These are phyloP conservation scores for Pogonocherus hispidulus DNA, from an alignment of 2,888 invertebrate species.

Conservation along the genomic window DNA sequence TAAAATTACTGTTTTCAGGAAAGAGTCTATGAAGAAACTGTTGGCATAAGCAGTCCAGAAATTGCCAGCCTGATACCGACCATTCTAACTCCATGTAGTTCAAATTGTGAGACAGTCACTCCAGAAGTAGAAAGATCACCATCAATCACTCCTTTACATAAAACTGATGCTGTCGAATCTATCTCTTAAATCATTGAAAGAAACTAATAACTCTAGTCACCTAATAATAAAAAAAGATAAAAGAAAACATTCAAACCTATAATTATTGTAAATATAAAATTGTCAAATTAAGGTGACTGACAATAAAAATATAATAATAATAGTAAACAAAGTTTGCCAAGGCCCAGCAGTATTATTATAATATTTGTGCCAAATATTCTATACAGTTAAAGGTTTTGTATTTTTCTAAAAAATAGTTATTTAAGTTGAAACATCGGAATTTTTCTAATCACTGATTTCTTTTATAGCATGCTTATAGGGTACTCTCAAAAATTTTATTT, in stretches of 20 bases:
- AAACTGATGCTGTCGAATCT: constrained; percentile 67
- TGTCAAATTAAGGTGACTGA: constrained; percentile 67
- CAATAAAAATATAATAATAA: constrained; percentile 61
- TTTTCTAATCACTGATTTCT: constrained; percentile 21
- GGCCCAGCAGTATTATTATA: constrained; percentile 22
- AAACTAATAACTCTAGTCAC: constrained; percentile 47
- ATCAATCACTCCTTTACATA: constrained; percentile 72
- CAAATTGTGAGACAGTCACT: constrained; percentile 69
- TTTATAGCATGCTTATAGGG: constrained; percentile 32
- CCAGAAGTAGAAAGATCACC: constrained; percentile 71
- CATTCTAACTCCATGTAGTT: constrained; percentile 72
- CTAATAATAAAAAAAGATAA: constrained; percentile 34
- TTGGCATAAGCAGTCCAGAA: constrained; percentile 75
- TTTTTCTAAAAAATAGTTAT: constrained; percentile 24
- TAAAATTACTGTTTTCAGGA: constrained; percentile 71
- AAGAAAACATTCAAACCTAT: constrained; percentile 29
- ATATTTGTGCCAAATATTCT: constrained; percentile 30
- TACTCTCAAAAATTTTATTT: constrained; percentile 24
- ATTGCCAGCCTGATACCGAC: constrained; percentile 79
- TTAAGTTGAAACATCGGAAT: constrained; percentile 14
- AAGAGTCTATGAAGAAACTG: constrained; percentile 72
- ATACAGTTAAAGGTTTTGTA: constrained; percentile 17
- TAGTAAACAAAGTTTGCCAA: constrained; percentile 44
- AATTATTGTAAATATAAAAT: constrained; percentile 49
- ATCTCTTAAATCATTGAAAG: constrained; percentile 47